These are phyloP conservation scores for Pelodiscus sinensis DNA, from an alignment of 2,113 vertebrate genomes.

Conservation along the genomic window DNA sequence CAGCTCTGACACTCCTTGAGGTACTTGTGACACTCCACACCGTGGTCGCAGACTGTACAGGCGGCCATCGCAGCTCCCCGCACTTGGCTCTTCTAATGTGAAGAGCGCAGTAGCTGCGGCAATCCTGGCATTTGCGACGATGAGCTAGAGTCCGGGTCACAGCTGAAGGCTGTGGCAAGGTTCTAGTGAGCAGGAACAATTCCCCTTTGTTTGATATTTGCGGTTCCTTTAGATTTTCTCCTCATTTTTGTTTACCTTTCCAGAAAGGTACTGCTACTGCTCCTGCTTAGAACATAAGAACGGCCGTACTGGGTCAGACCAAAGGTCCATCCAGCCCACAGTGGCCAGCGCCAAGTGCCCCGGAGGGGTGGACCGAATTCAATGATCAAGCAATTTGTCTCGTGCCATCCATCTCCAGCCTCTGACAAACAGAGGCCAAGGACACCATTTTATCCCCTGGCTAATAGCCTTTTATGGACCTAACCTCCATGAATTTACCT, in stretches of 20 bases:
- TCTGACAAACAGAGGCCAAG: no score
- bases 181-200: neutral
- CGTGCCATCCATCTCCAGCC: no score
- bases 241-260: neutral
- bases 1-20: neutral
- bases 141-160: neutral
- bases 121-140: neutral
- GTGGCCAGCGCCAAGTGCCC: no score
- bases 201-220: neutral
- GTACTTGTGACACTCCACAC: neutral
- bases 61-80: neutral
- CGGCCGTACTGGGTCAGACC: no score
- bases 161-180: neutral
- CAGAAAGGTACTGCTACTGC: neutral
- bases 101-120: neutral
- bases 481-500: no score
- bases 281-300: neutral
- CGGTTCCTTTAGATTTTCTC: neutral
- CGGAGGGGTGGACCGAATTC: no score
- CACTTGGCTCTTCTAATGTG: neutral
- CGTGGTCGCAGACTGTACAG: neutral
- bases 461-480: no score
- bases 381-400: no score
- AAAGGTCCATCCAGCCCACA: no score
- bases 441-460: no score